Percentiles rank a stretch among this genome's conserved stretches.
These are phyloP conservation scores for Trichomalopsis sarcophagae DNA, from an alignment of 1,140 invertebrate genomes.

Conservation along the genomic window DNA sequence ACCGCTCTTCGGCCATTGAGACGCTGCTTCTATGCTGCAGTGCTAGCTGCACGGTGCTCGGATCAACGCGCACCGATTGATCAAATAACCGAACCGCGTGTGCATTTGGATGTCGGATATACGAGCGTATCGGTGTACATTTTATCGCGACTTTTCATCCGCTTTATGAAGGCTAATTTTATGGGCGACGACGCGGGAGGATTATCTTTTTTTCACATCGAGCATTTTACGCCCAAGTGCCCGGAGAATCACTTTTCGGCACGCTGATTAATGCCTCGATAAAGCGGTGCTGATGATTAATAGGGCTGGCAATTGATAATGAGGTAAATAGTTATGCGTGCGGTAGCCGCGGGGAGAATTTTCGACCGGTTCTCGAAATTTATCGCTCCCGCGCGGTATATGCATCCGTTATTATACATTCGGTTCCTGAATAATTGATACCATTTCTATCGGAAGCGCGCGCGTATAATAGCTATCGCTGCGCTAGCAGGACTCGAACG, in stretches of 20 bases:
- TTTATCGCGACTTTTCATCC: background rate
- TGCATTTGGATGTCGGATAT: too few relatives aligned
- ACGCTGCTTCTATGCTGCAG: background rate
- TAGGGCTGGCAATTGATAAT: conserved; percentile 16
- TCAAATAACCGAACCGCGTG: background rate
- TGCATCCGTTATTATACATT: background rate
- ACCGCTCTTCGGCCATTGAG: background rate
- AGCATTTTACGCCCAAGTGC: too few relatives aligned
- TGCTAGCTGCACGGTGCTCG: too few relatives aligned
- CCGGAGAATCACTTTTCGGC: background rate
- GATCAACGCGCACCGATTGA: too few relatives aligned
- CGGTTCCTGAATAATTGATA: background rate
- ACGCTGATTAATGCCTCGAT: background rate
- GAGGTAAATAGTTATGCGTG: background rate
- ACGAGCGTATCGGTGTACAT: too few relatives aligned
- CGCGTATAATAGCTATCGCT: background rate
- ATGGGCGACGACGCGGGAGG: background rate
- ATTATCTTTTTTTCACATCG: background rate
- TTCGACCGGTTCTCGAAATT: background rate
- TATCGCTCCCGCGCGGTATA: background rate
- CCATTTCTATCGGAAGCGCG: background rate
- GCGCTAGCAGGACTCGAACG: background rate
- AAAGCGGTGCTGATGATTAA: background rate
- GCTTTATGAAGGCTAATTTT: background rate
- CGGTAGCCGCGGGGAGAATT: background rate